Conservation (phyloP, 2,797 vertebrate species). For the Neosalanx taihuensis region DNA sequence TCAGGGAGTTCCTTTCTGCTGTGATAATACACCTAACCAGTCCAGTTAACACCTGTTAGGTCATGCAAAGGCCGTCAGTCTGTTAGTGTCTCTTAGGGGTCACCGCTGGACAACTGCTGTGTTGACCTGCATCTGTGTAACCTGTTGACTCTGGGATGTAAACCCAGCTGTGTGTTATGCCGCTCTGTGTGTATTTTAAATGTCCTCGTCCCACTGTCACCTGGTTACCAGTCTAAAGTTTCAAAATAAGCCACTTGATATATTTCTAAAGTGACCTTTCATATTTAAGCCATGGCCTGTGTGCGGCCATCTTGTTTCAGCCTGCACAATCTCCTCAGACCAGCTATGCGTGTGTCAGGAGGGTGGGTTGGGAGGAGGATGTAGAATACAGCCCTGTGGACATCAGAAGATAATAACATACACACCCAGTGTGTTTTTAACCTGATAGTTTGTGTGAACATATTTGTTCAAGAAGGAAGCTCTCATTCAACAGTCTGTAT, state of each 20-base stretch:
- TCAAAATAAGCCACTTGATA: neutral
- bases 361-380: neutral
- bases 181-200: neutral
- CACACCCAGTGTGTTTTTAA: neutral
- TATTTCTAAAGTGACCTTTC: too few species aligned
- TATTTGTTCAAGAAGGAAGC: neutral
- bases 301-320: neutral
- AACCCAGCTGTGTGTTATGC: neutral
- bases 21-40: slow-evolving; percentile 16
- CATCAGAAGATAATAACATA: neutral
- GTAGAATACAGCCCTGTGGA: neutral
- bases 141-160: too few species aligned
- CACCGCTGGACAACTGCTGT: slow-evolving; percentile 34
- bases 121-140: slow-evolving; percentile 2
- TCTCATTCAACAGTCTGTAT: neutral
- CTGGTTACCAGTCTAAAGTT: neutral
- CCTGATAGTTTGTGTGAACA: neutral
- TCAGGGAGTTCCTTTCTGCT: slow-evolving; percentile 37
- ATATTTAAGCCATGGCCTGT: too few species aligned
- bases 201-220: too few species aligned
- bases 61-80: slow-evolving; percentile 31
- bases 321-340: neutral
- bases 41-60: slow-evolving; percentile 39
- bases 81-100: slow-evolving; percentile 34
- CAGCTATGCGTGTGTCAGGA: neutral